Conservation (phyloP, 2,113 vertebrate species). For the Oceanodroma tethys region DNA sequence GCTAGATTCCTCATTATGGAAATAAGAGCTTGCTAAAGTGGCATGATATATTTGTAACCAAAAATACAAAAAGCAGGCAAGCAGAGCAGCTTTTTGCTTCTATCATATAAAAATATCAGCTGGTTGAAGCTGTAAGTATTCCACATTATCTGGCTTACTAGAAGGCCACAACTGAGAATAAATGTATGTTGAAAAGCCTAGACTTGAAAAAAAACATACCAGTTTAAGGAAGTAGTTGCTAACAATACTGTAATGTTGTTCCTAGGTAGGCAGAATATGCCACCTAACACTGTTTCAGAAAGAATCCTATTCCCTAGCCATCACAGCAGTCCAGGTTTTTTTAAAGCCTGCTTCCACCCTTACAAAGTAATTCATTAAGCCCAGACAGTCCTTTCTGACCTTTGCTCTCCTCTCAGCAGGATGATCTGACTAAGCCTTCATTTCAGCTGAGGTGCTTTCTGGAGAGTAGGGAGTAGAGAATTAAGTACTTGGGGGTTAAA, state of each 20-base stretch:
- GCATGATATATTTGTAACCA: background rate
- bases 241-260: background rate
- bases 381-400: background rate
- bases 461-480: background rate
- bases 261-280: background rate
- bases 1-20: background rate
- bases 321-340: background rate
- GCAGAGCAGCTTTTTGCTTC: background rate
- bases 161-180: background rate
- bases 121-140: background rate
- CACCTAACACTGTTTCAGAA: background rate
- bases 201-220: background rate
- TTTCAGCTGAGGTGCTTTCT: background rate
- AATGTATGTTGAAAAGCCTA: background rate
- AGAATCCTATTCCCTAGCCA: background rate
- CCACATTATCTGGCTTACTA: background rate
- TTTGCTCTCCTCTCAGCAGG: background rate
- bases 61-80: background rate
- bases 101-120: accelerated
- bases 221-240: background rate
- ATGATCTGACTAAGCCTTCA: background rate
- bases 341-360: background rate
- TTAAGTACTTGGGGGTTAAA: background rate
- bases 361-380: slow-evolving; percentile 53
- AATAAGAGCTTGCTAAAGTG: background rate